Evolutionary conservation across 2,113 vertebrate species (phyloP), one percentile per base, ranked within the genome.

Genomic region (Grammomys dolichurus): DNA sequence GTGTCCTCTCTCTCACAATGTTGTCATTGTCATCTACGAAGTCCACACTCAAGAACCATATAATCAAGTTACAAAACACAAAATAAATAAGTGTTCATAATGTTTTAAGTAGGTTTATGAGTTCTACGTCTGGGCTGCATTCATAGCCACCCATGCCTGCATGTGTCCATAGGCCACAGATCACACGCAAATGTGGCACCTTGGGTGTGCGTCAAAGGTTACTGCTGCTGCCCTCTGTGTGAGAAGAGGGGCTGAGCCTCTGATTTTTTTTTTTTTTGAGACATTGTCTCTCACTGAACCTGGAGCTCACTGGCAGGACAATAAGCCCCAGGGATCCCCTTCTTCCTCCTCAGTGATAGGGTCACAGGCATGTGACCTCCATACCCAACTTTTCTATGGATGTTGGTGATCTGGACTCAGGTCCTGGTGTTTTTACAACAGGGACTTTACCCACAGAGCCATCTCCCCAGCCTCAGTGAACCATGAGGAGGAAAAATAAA

Each of bases 401-500:
- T 46, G 40, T 46, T 48, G 40, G 40, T 17, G 28, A 86, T 33
- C 40, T 67, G 60, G 19, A 67, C 40, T 67, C 28, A 0, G 36
- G 16, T 86, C 9, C 40, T 46, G 40, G 43, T 0, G 17, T 40
- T 84, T 43, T 6, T 4, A 24, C n/a, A 43, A 12, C 40, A 46
- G 58, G 60, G 4, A 46, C 40, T 46, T 85, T 46, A 43, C 81
- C 58, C 63, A 31, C 24, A 48, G 26, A 86, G 43, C 28, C 28
- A 48, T 36, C 60, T 65, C 26, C 60, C 17, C 40, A 33, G 7
- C 40, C 81, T 58, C 4, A 58, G n/a, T 43, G 28, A 63, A 63
- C 2, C n/a, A 85, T 36, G 48, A 80, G 26, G 2, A 0, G 3
- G 0, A 3, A 2, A 5, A 36, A 2, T 69, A 22, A 51, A 22